Evolutionary conservation across 2,888 invertebrate species (phyloP).

Genomic region (Cheilosia vernalis): DNA sequence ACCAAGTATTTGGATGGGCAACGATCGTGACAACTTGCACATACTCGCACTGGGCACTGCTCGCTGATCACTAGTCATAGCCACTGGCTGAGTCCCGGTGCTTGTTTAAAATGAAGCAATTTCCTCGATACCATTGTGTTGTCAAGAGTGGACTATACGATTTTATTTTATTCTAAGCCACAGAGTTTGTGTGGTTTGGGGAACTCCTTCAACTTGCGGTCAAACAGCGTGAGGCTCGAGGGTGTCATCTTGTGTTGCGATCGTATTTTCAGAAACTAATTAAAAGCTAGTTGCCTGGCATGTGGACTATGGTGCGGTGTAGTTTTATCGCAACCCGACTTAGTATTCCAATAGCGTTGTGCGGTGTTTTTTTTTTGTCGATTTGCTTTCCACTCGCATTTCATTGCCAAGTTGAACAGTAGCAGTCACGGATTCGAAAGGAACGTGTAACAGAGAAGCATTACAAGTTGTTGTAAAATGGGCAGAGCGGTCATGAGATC

Average conservation of each 20-base stretch:
- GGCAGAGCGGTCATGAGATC: slow-evolving; percentile 9
- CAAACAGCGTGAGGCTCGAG: slow-evolving; percentile 35
- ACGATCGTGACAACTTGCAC: slow-evolving; percentile 67
- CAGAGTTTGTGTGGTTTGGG: slow-evolving; percentile 25
- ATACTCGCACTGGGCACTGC: slow-evolving; percentile 1
- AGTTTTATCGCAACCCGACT: slow-evolving; percentile 13
- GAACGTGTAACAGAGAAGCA: slow-evolving; percentile 18
- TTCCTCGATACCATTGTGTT: slow-evolving; percentile 6
- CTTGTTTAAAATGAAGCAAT: slow-evolving; percentile 17
- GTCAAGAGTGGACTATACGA: slow-evolving; percentile 1
- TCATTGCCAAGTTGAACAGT: slow-evolving; percentile 63
- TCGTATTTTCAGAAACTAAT: slow-evolving; percentile 39
- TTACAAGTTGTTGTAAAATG: slow-evolving; percentile 42
- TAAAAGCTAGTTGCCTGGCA: slow-evolving; percentile 39
- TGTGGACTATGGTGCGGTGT: background rate
- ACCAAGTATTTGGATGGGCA: slow-evolving; percentile 46
- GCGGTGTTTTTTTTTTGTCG: slow-evolving; percentile 25
- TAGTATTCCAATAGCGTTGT: slow-evolving; percentile 48
- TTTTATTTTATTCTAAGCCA: slow-evolving; percentile 44
- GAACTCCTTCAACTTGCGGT: slow-evolving; percentile 60
- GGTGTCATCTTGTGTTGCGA: slow-evolving; percentile 41
- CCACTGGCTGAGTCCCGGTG: background rate
- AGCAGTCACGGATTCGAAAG: slow-evolving; percentile 44
- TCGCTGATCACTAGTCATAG: background rate
- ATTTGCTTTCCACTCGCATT: slow-evolving; percentile 45